Base-by-base conservation (phyloP, 2,797 vertebrate genomes). In the Coregonus ussuriensis region DNA sequence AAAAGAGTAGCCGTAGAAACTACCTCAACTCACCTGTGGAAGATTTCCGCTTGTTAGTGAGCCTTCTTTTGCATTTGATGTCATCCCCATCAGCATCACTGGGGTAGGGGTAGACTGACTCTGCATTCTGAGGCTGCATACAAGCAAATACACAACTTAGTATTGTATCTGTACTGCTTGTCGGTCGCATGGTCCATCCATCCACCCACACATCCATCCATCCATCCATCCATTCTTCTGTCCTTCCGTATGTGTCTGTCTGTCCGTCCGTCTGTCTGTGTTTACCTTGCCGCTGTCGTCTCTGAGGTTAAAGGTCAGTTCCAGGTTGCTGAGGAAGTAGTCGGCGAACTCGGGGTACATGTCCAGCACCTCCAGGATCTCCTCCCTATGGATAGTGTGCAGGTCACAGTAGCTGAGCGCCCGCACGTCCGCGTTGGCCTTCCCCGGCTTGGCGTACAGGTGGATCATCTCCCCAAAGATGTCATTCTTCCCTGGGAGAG, bases 381-480 rank as follows among this genome's bases (percentile, higher is more conserved):
- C 97, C 86, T 98, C 98, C 90, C 97, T 90, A 81, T 98, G 96
- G 68, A 99, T 98, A 82, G 98, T 99, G 93, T 99, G 98, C 75
- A 99, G 93, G 87, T 99, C 98, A 75, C 98, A 99, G 88, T 99
- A 99, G n/a, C 98, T 97, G 82, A 99, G 94, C 0, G 97, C 98
- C 83, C 98, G 95, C 72, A 99, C 98, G 35, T 99, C 98, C 0
- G 98, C 97, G 2, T 97, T 97, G 21, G 98, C 97, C 82, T 99
- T 99, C 72, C 98, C 98, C 16, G 98, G 96, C 90, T 98, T 99
- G 89, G 95, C 82, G 80, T 93, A 98, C 78, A 97, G 94, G 90
- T 99, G 96, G 87, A 99, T 98, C 97, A 98, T 97, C 92, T 99
- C 98, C 53, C 98, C 97, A 72, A 99, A 99, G 88, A 99, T 99